A percentile compares a stretch with the other conserved stretches of the same genome.
These are phyloP conservation scores for Alectura lathami DNA, from an alignment of 2,113 vertebrate species.

Conservation along the genomic window DNA sequence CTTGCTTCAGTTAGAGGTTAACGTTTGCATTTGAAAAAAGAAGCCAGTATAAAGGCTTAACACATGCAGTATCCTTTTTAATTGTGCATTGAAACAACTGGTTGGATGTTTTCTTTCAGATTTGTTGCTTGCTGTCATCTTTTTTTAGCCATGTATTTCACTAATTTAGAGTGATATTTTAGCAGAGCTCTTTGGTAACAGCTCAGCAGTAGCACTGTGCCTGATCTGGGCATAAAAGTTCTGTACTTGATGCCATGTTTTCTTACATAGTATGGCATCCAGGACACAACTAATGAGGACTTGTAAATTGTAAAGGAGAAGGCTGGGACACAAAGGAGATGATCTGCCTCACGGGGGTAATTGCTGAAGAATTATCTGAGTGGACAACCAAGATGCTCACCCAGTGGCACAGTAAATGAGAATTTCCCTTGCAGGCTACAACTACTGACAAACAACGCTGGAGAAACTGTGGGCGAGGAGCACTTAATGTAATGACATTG, in stretches of 20 bases:
- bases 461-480: neutral
- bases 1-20: neutral
- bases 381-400: neutral
- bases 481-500: neutral
- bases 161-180: neutral
- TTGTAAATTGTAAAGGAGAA: neutral
- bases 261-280: neutral
- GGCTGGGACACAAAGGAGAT: neutral
- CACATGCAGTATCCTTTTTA: neutral
- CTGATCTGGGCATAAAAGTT: neutral
- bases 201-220: neutral
- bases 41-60: neutral
- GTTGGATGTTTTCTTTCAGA: neutral
- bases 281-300: neutral
- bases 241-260: neutral
- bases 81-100: neutral
- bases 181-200: neutral
- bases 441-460: neutral
- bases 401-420: neutral
- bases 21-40: neutral
- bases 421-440: neutral
- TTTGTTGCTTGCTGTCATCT: slow-evolving; percentile 7
- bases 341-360: neutral
- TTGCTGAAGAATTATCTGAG: neutral
- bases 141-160: neutral